These are phyloP conservation scores for Melanogrammus aeglefinus DNA, from an alignment of 2,797 vertebrate species.

Conservation along the genomic window DNA sequence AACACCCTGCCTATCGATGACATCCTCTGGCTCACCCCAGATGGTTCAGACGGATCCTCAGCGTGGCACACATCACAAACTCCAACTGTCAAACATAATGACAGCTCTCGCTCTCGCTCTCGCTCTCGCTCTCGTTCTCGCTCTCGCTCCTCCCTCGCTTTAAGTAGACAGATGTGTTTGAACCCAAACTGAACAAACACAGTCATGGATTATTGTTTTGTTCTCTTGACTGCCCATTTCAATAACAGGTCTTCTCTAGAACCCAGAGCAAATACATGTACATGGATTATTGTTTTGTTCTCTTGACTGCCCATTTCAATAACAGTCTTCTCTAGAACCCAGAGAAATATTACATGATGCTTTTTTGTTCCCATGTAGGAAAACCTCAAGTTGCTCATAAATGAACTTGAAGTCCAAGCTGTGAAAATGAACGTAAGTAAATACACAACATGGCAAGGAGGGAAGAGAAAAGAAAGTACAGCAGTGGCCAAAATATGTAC, in stretches of 20 bases:
- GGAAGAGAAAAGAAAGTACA: background rate
- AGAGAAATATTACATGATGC: background rate
- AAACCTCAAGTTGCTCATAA: conserved; percentile 50
- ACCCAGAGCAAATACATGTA: background rate
- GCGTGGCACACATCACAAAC: too few species aligned
- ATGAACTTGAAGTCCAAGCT: conserved; percentile 43
- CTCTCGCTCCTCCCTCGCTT: background rate
- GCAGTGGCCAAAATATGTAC: background rate
- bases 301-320: background rate
- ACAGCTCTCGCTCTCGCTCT: background rate
- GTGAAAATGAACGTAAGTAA: conserved; percentile 69
- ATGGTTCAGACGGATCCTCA: too few species aligned
- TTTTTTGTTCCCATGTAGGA: conserved; percentile 47
- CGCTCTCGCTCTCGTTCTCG: too few species aligned
- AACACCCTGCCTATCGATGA: conserved; percentile 22
- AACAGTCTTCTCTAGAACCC: conserved; percentile 12
- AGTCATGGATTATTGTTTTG: background rate
- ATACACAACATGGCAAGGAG: background rate
- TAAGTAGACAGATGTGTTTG: background rate
- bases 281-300: background rate
- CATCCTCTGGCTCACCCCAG: too few species aligned
- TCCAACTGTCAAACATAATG: too few species aligned
- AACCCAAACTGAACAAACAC: background rate
- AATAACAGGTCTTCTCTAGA: conserved; percentile 15
- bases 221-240: background rate